A percentile compares a stretch with the other conserved stretches of the same genome.
These are phyloP conservation scores for Sapayoa aenigma DNA, from an alignment of 2,113 vertebrate species.

Conservation along the genomic window DNA sequence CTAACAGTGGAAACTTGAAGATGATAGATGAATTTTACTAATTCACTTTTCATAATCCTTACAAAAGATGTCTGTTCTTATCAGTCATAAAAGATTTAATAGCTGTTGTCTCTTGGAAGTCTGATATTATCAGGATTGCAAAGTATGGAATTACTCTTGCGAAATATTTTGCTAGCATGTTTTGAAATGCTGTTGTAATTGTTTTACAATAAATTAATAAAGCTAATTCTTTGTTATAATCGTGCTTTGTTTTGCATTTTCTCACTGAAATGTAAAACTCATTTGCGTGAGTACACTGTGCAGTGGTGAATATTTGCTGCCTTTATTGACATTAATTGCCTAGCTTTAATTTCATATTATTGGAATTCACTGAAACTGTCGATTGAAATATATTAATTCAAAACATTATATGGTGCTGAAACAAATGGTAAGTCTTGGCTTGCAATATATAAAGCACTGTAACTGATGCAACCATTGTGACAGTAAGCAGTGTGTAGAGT, in stretches of 20 bases:
- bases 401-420: background rate
- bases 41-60: slow-evolving; percentile 43
- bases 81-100: slow-evolving; percentile 42
- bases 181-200: background rate
- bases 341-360: background rate
- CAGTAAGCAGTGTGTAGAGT: background rate
- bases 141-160: background rate
- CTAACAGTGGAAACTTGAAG: slow-evolving; percentile 49
- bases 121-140: background rate
- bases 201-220: background rate
- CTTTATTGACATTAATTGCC: background rate
- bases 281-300: background rate
- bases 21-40: slow-evolving; percentile 42
- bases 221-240: background rate
- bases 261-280: background rate
- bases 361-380: background rate
- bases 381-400: background rate
- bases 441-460: background rate
- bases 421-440: background rate
- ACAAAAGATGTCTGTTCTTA: background rate
- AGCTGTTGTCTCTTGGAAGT: background rate
- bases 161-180: background rate
- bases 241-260: background rate
- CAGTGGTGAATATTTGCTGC: background rate
- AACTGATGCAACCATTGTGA: background rate